These are phyloP conservation scores for Oeneis ivallda DNA, from an alignment of 2,888 invertebrate genomes.

Conservation along the genomic window DNA sequence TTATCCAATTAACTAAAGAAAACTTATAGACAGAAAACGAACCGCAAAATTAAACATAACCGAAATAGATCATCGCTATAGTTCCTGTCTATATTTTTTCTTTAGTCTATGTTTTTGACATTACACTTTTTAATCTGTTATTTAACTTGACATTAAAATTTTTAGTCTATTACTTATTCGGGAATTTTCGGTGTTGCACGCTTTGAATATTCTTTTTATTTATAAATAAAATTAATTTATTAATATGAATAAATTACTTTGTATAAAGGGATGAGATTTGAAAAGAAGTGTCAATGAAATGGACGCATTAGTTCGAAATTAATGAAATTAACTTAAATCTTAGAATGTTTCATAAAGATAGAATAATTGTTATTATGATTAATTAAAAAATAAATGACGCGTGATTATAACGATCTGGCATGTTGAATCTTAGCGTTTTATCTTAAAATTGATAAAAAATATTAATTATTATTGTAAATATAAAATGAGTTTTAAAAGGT, in stretches of 20 bases:
- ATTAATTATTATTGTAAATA: constrained; percentile 28
- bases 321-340: constrained; percentile 21
- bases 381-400: constrained; percentile 15
- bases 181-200: constrained; percentile 33
- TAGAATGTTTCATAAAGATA: constrained; percentile 31
- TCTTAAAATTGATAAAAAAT: constrained; percentile 20
- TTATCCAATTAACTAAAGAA: neutral
- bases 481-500: constrained; percentile 28
- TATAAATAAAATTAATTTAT: neutral
- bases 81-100: neutral
- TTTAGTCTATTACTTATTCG: constrained; percentile 26
- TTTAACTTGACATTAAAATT: constrained; percentile 27
- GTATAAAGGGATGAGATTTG: neutral
- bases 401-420: constrained; percentile 23
- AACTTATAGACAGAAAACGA: neutral
- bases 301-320: constrained; percentile 18
- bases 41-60: no score
- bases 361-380: constrained; percentile 16
- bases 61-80: neutral
- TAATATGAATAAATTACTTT: neutral
- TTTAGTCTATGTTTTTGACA: constrained; percentile 21
- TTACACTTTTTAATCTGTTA: constrained; percentile 39
- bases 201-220: constrained; percentile 29
- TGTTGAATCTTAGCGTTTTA: constrained; percentile 33
- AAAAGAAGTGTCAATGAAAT: constrained; percentile 4